Conservation (phyloP, 2,113 vertebrate genomes). For the Tor tambroides region DNA sequence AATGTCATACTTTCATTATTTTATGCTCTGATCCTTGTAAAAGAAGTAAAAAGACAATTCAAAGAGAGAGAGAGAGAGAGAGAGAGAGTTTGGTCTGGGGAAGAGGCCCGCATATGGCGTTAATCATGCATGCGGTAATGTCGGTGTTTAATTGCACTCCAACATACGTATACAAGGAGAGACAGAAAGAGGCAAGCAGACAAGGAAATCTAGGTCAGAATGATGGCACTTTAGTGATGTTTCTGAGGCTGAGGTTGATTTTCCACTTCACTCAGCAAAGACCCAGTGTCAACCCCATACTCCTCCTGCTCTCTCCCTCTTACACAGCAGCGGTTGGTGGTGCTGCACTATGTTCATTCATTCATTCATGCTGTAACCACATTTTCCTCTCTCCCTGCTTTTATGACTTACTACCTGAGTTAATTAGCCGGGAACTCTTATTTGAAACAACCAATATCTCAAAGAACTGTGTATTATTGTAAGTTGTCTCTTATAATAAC, state of each 20-base stretch:
- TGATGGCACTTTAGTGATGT: constrained; percentile 47
- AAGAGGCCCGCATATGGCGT: constrained; percentile 49
- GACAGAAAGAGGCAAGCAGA: background rate
- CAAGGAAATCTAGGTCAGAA: constrained; percentile 54
- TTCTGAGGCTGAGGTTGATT: constrained; percentile 53
- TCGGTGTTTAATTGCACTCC: constrained; percentile 37
- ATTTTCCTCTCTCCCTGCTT: background rate
- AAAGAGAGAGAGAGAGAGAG: background rate
- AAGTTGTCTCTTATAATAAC: background rate
- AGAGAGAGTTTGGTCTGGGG: background rate
- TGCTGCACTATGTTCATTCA: background rate
- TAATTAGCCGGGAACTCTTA: background rate
- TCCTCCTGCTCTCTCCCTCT: background rate
- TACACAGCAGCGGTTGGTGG: background rate
- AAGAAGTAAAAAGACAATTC: no score
- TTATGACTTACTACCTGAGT: background rate
- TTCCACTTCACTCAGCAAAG: constrained; percentile 51
- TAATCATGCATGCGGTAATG: constrained; percentile 56
- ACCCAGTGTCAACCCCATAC: background rate
- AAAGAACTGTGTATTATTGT: background rate
- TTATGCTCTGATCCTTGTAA: no score
- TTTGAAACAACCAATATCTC: background rate
- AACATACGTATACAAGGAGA: constrained; percentile 33
- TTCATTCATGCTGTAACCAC: background rate
- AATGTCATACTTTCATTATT: no score